A percentile compares a stretch with the other conserved stretches of the same genome.
Evolutionary conservation across 2,888 invertebrate genomes (phyloP).

Genomic region (Eupithecia tripunctaria): DNA sequence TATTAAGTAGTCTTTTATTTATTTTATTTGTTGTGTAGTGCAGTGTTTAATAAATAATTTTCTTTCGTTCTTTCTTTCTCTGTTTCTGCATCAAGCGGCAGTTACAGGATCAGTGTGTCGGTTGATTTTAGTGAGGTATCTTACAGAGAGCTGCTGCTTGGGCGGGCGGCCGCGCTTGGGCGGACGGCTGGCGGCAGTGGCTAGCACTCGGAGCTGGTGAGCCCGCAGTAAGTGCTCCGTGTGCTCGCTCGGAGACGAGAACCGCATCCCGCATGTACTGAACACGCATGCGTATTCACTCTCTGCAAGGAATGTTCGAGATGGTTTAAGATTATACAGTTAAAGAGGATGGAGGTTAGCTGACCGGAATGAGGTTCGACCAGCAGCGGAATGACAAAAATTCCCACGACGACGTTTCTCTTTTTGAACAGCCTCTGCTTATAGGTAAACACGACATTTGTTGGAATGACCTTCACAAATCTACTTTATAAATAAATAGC

Average conservation of each 20-base stretch:
- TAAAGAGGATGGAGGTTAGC: background rate
- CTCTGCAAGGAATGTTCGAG: conserved; percentile 34
- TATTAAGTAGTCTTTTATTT: too few species aligned
- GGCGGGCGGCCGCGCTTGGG: conserved; percentile 49
- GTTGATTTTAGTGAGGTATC: background rate
- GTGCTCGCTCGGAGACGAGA: conserved; percentile 71
- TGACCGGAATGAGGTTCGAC: background rate
- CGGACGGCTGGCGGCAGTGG: conserved; percentile 52
- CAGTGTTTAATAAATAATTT: too few species aligned
- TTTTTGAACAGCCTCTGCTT: too few species aligned
- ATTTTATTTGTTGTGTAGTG: too few species aligned
- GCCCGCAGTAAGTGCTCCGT: conserved; percentile 78
- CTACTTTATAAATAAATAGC: too few species aligned
- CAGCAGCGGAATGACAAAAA: too few species aligned
- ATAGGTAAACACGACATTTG: too few species aligned
- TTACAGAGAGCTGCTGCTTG: conserved; percentile 22
- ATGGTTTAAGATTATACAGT: background rate
- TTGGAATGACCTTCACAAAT: too few species aligned
- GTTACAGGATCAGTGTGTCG: background rate
- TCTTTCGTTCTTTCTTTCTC: too few species aligned
- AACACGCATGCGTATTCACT: conserved; percentile 71
- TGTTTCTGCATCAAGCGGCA: background rate
- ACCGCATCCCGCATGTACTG: conserved; percentile 69
- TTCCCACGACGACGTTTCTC: too few species aligned
- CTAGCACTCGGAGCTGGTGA: conserved; percentile 76